Conservation (phyloP, 2,113 vertebrate genomes). For the Alouatta palliata region DNA sequence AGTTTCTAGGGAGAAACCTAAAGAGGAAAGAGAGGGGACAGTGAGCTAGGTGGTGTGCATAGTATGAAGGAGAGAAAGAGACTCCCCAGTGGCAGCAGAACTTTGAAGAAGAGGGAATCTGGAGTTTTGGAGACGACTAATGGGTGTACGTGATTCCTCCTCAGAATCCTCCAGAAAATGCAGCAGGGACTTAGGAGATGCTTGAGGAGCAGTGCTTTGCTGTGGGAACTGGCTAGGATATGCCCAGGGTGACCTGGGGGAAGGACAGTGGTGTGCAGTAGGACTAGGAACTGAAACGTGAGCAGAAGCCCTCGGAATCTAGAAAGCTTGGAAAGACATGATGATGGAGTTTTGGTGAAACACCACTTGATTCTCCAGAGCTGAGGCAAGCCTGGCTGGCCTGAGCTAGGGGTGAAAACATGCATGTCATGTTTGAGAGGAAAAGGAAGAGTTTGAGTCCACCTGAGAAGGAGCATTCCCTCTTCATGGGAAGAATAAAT, state of each 20-base stretch:
- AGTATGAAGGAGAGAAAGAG: background rate
- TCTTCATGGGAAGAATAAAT: background rate
- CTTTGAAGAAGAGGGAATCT: background rate
- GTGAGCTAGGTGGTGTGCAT: no score
- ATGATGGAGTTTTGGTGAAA: background rate
- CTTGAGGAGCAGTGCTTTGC: background rate
- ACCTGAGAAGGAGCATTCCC: background rate
- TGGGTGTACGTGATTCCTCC: background rate
- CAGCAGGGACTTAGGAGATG: background rate
- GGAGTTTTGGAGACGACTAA: background rate
- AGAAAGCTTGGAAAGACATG: background rate
- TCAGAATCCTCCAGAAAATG: background rate
- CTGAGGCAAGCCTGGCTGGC: background rate
- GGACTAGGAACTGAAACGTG: background rate
- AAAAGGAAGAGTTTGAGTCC: background rate
- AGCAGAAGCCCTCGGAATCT: accelerated
- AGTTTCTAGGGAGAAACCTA: no score
- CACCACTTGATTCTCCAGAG: background rate
- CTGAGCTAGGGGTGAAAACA: accelerated
- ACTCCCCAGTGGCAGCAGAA: background rate
- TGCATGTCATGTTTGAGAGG: accelerated
- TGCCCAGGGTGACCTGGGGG: background rate
- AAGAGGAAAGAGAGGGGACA: background rate
- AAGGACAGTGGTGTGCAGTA: background rate
- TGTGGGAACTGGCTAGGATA: background rate